Conservation (phyloP, 92 coral and sea anemone genomes). For the Pocillopora meandrina region DNA sequence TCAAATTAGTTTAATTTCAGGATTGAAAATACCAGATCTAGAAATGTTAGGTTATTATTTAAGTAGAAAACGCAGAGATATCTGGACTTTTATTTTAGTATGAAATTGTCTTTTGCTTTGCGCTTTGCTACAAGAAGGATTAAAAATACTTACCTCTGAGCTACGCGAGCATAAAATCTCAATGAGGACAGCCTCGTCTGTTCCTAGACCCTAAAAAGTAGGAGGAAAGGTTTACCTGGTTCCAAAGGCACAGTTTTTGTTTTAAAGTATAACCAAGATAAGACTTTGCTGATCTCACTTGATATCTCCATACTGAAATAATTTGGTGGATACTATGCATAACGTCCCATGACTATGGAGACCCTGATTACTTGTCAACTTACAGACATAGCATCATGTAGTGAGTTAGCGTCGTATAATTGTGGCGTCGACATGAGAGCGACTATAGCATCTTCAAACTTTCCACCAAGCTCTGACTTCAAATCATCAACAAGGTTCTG, state of each 20-base stretch:
- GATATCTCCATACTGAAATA: too few species aligned
- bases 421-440: conserved; percentile 72
- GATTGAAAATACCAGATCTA: not conserved
- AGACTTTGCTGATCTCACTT: too few species aligned
- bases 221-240: not conserved
- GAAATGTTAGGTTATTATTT: too few species aligned
- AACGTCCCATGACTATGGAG: not conserved
- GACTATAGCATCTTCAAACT: conserved; percentile 75
- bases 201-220: conserved; percentile 73
- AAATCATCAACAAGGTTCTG: conserved; percentile 88
- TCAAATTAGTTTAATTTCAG: not conserved
- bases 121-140: too few species aligned
- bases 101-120: too few species aligned
- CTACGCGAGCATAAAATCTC: conserved; percentile 83
- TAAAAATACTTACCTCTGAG: conserved; percentile 55
- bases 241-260: not conserved
- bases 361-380: not conserved
- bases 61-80: too few species aligned
- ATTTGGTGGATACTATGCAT: too few species aligned
- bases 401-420: conserved; percentile 62
- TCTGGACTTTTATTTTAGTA: too few species aligned
- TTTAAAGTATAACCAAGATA: too few species aligned
- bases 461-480: conserved; percentile 82
- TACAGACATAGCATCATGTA: conserved; percentile 85
- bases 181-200: conserved; percentile 66